Evolutionary conservation across 2,797 vertebrate genomes (phyloP), one percentile per base, ranked within the genome.

Genomic region (Thamnophis elegans): DNA sequence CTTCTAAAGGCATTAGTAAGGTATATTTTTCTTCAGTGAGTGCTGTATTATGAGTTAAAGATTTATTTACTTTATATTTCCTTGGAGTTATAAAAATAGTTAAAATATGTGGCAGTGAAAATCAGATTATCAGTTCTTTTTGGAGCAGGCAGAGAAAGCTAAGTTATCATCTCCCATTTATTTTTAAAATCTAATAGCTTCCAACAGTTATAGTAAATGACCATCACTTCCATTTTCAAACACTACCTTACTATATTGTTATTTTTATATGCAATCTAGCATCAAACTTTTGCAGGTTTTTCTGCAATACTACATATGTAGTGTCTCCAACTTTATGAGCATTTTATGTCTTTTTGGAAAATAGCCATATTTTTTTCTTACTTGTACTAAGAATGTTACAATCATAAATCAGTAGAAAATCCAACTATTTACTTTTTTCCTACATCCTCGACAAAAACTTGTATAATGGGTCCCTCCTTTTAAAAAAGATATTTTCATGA

Each of bases 21-120:
- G 73, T n/a, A 65, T 1, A 36, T 42, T 58, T 51, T 16, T 90
- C 2, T 88, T 56, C 55, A 65, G 58, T 89, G 88, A 55, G 20
- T 13, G 93, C 26, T 68, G 25, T 65, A 36, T 87, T 88, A 42
- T 82, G 90, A 0, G 32, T 82, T 55, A 7, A 89, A 65, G 92
- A 65, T 68, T 89, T 32, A n/a, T 62, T 28, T 68, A 25, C 6
- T 32, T 89, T 91, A 87, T 92, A 58, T 3, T 91, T 91, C 78
- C n/a, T 90, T 28, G 26, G 91, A 91, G 91, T 85, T 94, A 32
- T 85, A 91, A 88, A 93, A 90, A 92, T 95, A 86, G 58, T 54
- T 0, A 90, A 93, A 85, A 20, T 82, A 59, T 18, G 59, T 92
- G 87, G 55, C 65, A 90, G 0, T 47, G 78, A 3, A 42, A 95